Base-by-base conservation (phyloP, 2,797 vertebrate species). In the Adelosebastes latens region DNA sequence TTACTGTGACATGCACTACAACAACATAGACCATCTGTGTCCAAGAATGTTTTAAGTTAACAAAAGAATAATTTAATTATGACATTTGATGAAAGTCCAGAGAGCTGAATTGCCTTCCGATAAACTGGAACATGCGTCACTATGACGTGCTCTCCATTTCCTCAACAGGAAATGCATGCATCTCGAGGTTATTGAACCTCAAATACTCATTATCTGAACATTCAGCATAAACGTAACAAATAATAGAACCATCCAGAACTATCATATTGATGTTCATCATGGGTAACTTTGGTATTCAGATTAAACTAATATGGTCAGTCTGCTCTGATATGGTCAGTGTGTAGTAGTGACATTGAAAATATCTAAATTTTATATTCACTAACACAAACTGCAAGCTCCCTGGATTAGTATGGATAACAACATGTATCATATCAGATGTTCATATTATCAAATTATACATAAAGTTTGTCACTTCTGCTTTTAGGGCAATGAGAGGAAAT, bases 401-500 rank as follows among this genome's bases (percentile, higher is more conserved):
- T 3, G 2, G 5, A 55, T 61, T n/a, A 7, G 2, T 71, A 20
- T 34, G 8, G 18, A 25, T 25, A 22, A 60, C 27, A 42, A 49
- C 46, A 22, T 53, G 20, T 53, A 10, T 22, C 20, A 53, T 53
- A 22, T 73, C 4, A 39, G 24, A 63, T 1, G 0, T 18, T 56
- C 6, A 6, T 70, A 29, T 25, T 6, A 8, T 46, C 3, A 25
- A 14, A 46, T 39, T 8, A 12, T 36, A 20, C 22, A 13, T 69
- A 8, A 46, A 24, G 3, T 78, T 49, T 75, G 4, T 66, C 8
- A n/a, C 5, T 60, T 75, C 27, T 74, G 24, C n/a, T 65, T 77
- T 56, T 59, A 67, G 53, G 62, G n/a, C 56, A 83, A 87, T 63
- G 72, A 85, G 82, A 88, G 85, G 59, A 90, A 88, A 88, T 90